These are phyloP conservation scores for Rhinatrema bivittatum DNA, from an alignment of 2,797 vertebrate genomes.

Conservation along the genomic window DNA sequence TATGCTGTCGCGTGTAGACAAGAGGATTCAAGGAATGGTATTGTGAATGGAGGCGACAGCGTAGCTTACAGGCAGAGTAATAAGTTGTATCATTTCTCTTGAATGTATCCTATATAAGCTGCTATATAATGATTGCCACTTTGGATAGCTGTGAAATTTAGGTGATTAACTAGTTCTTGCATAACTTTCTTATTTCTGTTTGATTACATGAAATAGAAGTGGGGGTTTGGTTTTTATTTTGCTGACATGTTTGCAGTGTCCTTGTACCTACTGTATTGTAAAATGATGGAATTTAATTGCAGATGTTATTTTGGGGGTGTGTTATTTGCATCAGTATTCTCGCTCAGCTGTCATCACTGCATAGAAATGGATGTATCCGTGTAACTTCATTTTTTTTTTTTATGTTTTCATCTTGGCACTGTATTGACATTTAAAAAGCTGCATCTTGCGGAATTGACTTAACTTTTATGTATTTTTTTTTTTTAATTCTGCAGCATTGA, in stretches of 20 bases:
- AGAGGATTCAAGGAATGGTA: constrained; percentile 73
- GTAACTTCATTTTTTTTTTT: constrained; percentile 84
- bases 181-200: constrained; percentile 93
- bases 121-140: constrained; percentile 99
- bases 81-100: constrained; percentile 98
- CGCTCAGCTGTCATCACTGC: constrained; percentile 94
- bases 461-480: constrained; percentile 67
- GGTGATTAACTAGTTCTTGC: constrained; percentile 91
- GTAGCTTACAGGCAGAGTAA: constrained; percentile 96
- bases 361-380: constrained; percentile 90
- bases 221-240: constrained; percentile 74
- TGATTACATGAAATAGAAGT: constrained; percentile 95
- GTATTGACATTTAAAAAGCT: constrained; percentile 82
- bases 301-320: constrained; percentile 82
- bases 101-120: constrained; percentile 99
- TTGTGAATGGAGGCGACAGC: constrained; percentile 82
- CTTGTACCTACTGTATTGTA: constrained; percentile 99
- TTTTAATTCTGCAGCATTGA: constrained; percentile 66
- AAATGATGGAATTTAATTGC: constrained; percentile 92
- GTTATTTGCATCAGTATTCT: constrained; percentile 97
- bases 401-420: constrained; percentile 87
- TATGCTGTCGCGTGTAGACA: constrained; percentile 89
- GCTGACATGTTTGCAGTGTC: constrained; percentile 96
- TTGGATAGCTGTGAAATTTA: constrained; percentile 99
- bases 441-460: constrained; percentile 96